Conservation (phyloP, 2,888 invertebrate species). For the Caprella mutica region DNA sequence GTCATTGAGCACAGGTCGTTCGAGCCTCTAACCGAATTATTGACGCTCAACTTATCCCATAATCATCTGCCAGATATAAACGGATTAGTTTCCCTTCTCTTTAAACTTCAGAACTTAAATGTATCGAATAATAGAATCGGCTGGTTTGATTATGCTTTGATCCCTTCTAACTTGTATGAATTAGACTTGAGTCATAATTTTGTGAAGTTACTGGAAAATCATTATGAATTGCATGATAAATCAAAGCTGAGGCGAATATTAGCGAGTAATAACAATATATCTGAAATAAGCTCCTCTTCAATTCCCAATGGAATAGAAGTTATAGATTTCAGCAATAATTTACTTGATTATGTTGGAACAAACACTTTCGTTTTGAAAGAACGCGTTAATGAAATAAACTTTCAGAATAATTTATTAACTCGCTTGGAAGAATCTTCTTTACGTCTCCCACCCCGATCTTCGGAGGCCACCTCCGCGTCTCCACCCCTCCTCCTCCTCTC, state of each 20-base stretch:
- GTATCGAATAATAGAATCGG: constrained; percentile 79
- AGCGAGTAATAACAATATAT: constrained; percentile 76
- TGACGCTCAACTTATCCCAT: constrained; percentile 74
- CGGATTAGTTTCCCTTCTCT: constrained; percentile 68
- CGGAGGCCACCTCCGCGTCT: constrained; percentile 52
- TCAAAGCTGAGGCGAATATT: constrained; percentile 69
- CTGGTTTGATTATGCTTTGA: constrained; percentile 75
- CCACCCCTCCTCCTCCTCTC: constrained; percentile 52
- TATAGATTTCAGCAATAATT: constrained; percentile 64
- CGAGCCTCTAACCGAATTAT: constrained; percentile 62
- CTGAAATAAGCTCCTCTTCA: constrained; percentile 49
- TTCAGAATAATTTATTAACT: constrained; percentile 60
- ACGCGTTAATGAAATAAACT: constrained; percentile 62
- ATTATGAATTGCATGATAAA: constrained; percentile 44
- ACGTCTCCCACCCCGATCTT: constrained; percentile 46
- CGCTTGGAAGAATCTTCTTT: constrained; percentile 61
- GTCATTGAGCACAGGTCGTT: constrained; percentile 61
- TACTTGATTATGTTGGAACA: constrained; percentile 47
- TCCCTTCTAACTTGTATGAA: constrained; percentile 73
- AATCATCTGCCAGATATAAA: constrained; percentile 71
- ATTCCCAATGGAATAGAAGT: constrained; percentile 74
- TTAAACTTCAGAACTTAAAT: constrained; percentile 77
- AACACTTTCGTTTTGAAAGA: constrained; percentile 58
- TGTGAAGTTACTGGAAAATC: constrained; percentile 57
- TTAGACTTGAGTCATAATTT: constrained; percentile 79